A percentile compares a stretch with the other conserved stretches of the same genome.
These are phyloP conservation scores for Agelaius phoeniceus DNA, from an alignment of 2,113 vertebrate genomes.

Conservation along the genomic window DNA sequence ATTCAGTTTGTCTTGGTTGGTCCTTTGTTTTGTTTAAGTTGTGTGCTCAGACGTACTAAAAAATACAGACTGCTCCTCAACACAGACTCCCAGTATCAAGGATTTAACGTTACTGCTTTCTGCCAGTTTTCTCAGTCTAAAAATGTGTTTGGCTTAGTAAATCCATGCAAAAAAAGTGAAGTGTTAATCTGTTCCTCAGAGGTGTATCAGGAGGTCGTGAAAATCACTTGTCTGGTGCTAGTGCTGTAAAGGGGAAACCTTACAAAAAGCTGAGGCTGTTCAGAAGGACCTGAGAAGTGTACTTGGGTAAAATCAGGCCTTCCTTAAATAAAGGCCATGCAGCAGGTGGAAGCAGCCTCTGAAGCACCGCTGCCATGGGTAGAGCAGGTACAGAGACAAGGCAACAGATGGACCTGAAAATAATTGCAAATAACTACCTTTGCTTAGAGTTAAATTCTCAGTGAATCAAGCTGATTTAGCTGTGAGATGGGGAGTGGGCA, in stretches of 20 bases:
- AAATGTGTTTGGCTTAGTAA: not conserved
- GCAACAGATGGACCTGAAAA: not conserved
- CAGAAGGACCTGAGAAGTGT: not conserved
- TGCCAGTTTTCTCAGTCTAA: not conserved
- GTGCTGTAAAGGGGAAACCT: not conserved
- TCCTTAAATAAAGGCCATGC: not conserved
- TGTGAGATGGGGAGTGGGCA: not conserved
- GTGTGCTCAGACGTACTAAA: not conserved
- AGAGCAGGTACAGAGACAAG: not conserved
- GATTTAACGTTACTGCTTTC: not conserved
- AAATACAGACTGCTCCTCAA: not conserved
- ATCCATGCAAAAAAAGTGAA: not conserved
- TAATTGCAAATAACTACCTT: not conserved
- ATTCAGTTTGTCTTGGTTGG: not conserved
- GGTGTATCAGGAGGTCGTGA: not conserved
- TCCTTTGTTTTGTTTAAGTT: not conserved
- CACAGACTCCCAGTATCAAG: not conserved
- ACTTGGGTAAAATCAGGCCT: not conserved
- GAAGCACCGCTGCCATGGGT: not conserved
- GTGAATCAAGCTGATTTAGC: not conserved
- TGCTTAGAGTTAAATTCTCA: not conserved
- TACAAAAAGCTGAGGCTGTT: not conserved
- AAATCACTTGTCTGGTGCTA: not conserved
- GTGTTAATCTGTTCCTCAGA: not conserved
- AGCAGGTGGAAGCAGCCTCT: not conserved